Base-by-base conservation (phyloP, 2,113 vertebrate genomes). In the Mirounga angustirostris region DNA sequence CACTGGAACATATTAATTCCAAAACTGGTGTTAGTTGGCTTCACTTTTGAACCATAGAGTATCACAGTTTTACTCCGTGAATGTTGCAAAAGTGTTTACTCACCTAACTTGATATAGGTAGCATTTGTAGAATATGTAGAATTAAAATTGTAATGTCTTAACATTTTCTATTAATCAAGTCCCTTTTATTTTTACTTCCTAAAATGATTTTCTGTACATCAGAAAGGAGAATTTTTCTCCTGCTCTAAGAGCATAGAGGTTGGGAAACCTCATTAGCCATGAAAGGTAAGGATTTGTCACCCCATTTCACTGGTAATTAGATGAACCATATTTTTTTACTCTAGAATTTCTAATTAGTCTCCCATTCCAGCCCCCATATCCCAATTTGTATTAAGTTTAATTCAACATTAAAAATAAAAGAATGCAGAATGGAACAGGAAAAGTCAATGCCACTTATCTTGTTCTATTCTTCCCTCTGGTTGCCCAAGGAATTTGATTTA, bases 361-460 rank as follows among this genome's bases (percentile, higher is more conserved):
- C 26, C 36, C 40, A 63, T 46, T 19, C 50, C 21, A 81, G 5
- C 8, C 22, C 13, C 7, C 19, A 50, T 12, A 50, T 22, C 11
- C 16, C 16, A 21, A 28, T 59, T 56, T 67, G 36, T 50, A 33
- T 21, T 0, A 54, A 7, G 52, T 95, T 87, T 84, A 80, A 95
- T 79, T 94, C 40, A 92, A 69, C 33, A 73, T 83, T 76, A 76
- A 89, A 89, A 93, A 74, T 89, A 54, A 83, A 94, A 73, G 21
- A 94, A 96, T 84, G 5, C 2, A 76, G 16, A 69, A 33, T 6
- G 18, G 4, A 33, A n/a, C 63, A 74, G 26, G 15, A 78, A 86
- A 82, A 22, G 52, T 65, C 56, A 90, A 1, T 56, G 40, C 4
- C 63, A 65, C 16, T 30, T 80, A 73, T 33, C 54, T 65, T 73